Conservation (phyloP, 1,140 invertebrate genomes). For the Psilanteris sp. region DNA sequence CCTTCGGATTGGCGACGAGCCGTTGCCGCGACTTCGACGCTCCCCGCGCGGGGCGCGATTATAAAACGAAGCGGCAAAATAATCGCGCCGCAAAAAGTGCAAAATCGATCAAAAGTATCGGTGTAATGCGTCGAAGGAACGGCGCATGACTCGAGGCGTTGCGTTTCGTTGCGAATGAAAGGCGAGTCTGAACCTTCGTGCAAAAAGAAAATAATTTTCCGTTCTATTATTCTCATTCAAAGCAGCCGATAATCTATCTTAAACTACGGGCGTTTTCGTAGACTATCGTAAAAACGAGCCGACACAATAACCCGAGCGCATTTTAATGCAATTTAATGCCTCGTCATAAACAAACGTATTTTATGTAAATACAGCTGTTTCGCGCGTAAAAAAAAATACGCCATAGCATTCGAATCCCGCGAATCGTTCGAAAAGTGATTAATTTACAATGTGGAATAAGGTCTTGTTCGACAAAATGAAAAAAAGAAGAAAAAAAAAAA, state of each 20-base stretch:
- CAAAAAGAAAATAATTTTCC: too few species aligned
- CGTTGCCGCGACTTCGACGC: too few species aligned
- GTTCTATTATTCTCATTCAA: constrained; percentile 7
- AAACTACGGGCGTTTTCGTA: constrained; percentile 8
- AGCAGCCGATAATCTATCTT: constrained; percentile 15
- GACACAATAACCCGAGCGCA: constrained; percentile 19
- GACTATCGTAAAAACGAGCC: constrained; percentile 16
- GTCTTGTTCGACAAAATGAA: constrained; percentile 36
- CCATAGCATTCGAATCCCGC: constrained; percentile 7
- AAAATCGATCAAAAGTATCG: too few species aligned
- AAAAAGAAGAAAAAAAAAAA: constrained; percentile 20
- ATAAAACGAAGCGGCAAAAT: too few species aligned
- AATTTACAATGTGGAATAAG: constrained; percentile 53
- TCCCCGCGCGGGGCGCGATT: too few species aligned
- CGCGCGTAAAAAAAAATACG: constrained; percentile 11
- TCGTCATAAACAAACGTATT: constrained; percentile 45
- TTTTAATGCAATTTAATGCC: constrained; percentile 30
- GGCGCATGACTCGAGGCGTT: too few species aligned
- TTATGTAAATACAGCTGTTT: constrained; percentile 33
- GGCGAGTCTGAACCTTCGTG: too few species aligned
- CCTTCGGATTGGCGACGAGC: too few species aligned
- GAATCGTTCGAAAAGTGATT: constrained; percentile 31
- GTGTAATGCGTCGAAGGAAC: too few species aligned
- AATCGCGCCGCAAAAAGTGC: too few species aligned
- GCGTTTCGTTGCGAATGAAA: too few species aligned